Percentiles rank a stretch among this genome's conserved stretches.
These are phyloP conservation scores for Tympanuchus pallidicinctus DNA, from an alignment of 2,113 vertebrate species.

Conservation along the genomic window DNA sequence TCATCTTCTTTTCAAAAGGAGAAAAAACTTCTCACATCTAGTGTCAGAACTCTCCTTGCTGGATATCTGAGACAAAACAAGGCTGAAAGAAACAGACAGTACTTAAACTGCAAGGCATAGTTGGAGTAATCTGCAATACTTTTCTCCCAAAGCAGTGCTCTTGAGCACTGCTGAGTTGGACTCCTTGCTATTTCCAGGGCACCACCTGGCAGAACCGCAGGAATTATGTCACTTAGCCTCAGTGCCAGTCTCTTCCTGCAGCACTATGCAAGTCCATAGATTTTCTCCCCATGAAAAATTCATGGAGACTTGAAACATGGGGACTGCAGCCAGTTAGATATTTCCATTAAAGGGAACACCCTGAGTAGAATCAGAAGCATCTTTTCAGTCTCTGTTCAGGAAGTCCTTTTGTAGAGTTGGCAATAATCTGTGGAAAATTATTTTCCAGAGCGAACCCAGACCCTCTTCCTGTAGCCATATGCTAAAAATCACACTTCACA, in stretches of 20 bases:
- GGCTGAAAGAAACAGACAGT: neutral
- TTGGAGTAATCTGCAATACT: neutral
- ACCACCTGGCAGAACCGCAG: neutral
- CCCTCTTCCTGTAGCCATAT: constrained; percentile 50
- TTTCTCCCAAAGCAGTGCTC: neutral
- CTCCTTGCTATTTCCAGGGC: neutral
- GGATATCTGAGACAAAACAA: neutral
- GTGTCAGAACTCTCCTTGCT: neutral
- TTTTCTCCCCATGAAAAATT: constrained; percentile 46
- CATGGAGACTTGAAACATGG: constrained; percentile 23
- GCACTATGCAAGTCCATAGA: neutral
- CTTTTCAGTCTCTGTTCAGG: constrained; percentile 20
- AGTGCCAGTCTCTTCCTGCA: constrained; percentile 3
- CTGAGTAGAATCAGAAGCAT: constrained; percentile 31
- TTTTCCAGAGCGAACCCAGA: constrained; percentile 53
- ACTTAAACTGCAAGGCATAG: neutral
- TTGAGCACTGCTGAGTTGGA: neutral
- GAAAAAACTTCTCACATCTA: neutral
- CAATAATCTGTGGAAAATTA: constrained; percentile 41
- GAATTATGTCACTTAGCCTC: constrained; percentile 10
- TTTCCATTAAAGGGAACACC: constrained; percentile 40
- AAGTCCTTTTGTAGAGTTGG: constrained; percentile 46
- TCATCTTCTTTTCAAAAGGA: neutral
- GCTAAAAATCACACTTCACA: constrained; percentile 14
- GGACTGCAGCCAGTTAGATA: constrained; percentile 40